Evolutionary conservation across 2,888 invertebrate species (phyloP), one percentile per base, ranked within the genome.

Genomic region (Suillia variegata): DNA sequence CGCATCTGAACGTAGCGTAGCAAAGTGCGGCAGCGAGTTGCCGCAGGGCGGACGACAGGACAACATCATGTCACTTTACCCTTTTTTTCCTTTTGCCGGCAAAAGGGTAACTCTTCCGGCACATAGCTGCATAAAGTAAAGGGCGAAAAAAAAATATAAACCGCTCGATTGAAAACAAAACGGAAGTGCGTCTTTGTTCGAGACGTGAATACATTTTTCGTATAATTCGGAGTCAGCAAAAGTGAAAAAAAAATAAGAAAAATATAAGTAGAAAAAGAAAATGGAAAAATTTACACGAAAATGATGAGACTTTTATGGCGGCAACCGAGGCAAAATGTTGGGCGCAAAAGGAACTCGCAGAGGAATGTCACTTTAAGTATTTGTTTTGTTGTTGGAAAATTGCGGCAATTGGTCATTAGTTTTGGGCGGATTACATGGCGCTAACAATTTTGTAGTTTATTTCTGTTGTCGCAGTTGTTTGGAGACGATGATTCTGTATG

Each of bases 121-220:
- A 8, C n/a, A n/a, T n/a, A n/a, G n/a, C n/a, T n/a, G n/a, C n/a
- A n/a, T n/a, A n/a, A n/a, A n/a, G n/a, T n/a, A n/a, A n/a, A n/a
- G n/a, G n/a, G n/a, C n/a, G n/a, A n/a, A n/a, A n/a, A n/a, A n/a
- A n/a, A n/a, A n/a, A n/a, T n/a, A n/a, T n/a, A n/a, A n/a, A 38
- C 4, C 10, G n/a, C 6, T n/a, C 12, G 38, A 10, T 38, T 38
- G 4, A 38, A 4, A 10, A n/a, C 38, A 10, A 38, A 38, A 38
- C 38, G 38, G 38, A 38, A 38, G 38, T 38, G 38, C 38, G 38
- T 38, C 38, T 38, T 38, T 38, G 13, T 38, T 38, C 38, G 38
- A n/a, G 13, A 38, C 38, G 10, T 10, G 13, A 10, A n/a, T n/a
- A 38, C 10, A 38, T 38, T 38, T 38, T 38, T 38, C 10, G 31